Base-by-base conservation (phyloP, 1,140 invertebrate genomes). In the Pachypeltis micranthus region DNA sequence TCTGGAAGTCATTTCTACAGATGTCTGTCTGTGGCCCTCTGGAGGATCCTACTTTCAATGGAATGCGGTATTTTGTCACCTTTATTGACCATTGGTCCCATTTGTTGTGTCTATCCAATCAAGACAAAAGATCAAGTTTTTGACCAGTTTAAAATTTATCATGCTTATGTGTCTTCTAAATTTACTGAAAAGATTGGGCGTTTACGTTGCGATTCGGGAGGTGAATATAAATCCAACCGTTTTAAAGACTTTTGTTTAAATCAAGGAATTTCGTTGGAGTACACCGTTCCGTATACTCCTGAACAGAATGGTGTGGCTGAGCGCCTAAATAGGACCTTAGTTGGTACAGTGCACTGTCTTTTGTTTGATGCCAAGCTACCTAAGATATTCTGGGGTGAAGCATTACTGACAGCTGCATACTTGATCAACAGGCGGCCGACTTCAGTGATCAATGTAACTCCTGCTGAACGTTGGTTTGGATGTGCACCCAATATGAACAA, bases 241-340 rank as follows among this genome's bases (percentile, higher is more conserved):
- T 24, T 69, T 10, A 63, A 66, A 60, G 44, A 68, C 1, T 69
- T 66, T 62, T 68, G 63, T 61, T 59, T 54, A 10, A 62, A 69
- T 29, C 69, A 70, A 56, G 71, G 72, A 24, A 72, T 72, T 23
- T 44, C 59, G 21, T 64, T 70, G 44, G 66, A 74, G 29, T 67
- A 55, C n/a, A 73, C 70, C 7, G 63, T 65, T 16, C 58, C 65
- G 24, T 70, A 72, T 34, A 67, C 70, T 16, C 70, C 73, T 47
- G 59, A 72, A 58, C 64, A 68, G 57, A 76, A 76, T 67, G 73
- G 72, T 10, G 63, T 68, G 25, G 64, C 70, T 19, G 75, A 76
- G 66, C 44, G 74, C 54, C 34, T 69, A 14, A 75, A 75, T 60
- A 23, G 73, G 23, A 72, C 66, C 1, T n/a, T n/a, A n/a, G n/a